Conservation (phyloP, 2,797 vertebrate species). For the Xiphorhynchus erythropygius region DNA sequence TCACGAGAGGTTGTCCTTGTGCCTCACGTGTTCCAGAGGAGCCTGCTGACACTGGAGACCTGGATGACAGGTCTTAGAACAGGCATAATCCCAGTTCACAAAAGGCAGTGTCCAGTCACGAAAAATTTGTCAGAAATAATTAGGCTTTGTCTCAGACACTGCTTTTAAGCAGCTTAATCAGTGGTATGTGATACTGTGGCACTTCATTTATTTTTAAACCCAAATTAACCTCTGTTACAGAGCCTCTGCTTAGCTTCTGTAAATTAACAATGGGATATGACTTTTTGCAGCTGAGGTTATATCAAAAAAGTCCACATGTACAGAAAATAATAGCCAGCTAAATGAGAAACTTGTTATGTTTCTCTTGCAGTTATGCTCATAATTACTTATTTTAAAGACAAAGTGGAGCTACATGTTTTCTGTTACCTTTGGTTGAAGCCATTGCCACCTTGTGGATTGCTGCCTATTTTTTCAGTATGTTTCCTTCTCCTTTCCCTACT, state of each 20-base stretch:
- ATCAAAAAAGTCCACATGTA: not conserved
- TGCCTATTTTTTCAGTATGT: not conserved
- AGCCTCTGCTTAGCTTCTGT: not conserved
- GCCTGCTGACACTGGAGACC: not conserved
- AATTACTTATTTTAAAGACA: not conserved
- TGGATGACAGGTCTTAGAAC: not conserved
- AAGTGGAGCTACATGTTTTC: not conserved
- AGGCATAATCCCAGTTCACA: not conserved
- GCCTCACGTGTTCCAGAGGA: not conserved
- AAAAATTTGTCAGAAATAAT: not conserved
- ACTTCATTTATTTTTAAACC: constrained; percentile 39
- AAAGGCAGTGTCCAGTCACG: not conserved
- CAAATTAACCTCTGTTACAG: constrained; percentile 20
- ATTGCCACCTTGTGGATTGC: not conserved
- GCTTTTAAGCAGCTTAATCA: constrained; percentile 15
- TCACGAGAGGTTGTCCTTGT: not conserved
- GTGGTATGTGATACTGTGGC: not conserved
- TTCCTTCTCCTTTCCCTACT: not conserved
- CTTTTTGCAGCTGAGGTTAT: not conserved
- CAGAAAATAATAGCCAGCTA: not conserved
- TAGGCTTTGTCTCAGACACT: not conserved
- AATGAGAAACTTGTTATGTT: not conserved
- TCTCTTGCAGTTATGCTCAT: not conserved
- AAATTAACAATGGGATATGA: not conserved
- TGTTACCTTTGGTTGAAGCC: not conserved